Percentiles rank a stretch among this genome's conserved stretches.
Evolutionary conservation across 2,797 vertebrate genomes (phyloP).

Genomic region (Zenarchopterus dispar): DNA sequence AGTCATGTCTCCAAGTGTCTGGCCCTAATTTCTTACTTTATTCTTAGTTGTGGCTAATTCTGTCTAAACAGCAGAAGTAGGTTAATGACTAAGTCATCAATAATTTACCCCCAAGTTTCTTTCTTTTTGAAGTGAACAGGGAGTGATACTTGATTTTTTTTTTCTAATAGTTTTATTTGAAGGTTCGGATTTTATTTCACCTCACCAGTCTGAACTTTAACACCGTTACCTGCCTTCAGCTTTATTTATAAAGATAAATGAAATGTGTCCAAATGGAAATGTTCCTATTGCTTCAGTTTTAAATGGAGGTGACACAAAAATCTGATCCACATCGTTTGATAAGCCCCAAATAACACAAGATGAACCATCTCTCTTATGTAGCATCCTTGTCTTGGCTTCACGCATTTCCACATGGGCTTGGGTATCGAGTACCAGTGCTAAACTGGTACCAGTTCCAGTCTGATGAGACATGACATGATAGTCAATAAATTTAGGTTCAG

Average conservation of each 20-base stretch:
- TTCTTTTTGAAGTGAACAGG: constrained; percentile 1
- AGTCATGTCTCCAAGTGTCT: constrained; percentile 54
- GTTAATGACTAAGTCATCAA: constrained; percentile 66
- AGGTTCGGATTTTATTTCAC: constrained; percentile 2
- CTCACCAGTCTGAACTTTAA: background rate
- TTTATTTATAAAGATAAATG: too few species aligned
- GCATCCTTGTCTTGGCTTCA: too few species aligned
- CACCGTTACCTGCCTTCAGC: too few species aligned
- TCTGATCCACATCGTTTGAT: too few species aligned
- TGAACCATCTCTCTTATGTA: too few species aligned
- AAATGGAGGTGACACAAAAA: too few species aligned
- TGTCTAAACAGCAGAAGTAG: constrained; percentile 63
- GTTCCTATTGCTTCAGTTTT: constrained; percentile 14
- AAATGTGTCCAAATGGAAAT: constrained; percentile 48
- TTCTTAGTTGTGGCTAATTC: constrained; percentile 64
- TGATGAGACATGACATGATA: too few species aligned
- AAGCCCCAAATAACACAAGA: too few species aligned
- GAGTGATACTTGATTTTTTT: background rate
- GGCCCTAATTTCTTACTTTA: constrained; percentile 55
- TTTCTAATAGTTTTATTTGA: background rate
- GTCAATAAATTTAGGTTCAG: too few species aligned
- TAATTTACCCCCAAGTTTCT: constrained; percentile 58
- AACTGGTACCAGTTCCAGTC: too few species aligned
- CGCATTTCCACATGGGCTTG: too few species aligned
- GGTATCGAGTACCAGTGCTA: too few species aligned